A percentile compares a stretch with the other conserved stretches of the same genome.
phyloP scores from a whole-genome alignment of 2,888 invertebrate species.

The Crocallis elinguaria region DNA sequence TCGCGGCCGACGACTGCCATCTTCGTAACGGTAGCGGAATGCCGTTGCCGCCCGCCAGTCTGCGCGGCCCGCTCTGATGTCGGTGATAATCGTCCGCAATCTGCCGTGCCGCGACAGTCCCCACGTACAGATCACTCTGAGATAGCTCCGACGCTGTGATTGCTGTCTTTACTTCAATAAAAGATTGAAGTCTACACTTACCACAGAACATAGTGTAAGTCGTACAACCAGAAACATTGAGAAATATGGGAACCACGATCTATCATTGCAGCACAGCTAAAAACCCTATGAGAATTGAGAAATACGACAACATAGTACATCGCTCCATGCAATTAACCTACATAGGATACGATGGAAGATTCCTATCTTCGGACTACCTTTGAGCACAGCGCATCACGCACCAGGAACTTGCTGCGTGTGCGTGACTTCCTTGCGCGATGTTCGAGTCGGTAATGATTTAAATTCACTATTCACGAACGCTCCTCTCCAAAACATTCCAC shows the following conservation, averaged over 20 bases:
- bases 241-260: constrained; percentile 11
- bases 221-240: constrained; percentile 1
- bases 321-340: constrained; percentile 34
- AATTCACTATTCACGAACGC: too few relatives aligned
- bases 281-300: constrained; percentile 16
- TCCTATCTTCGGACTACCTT: constrained; percentile 17
- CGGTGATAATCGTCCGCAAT: neutral
- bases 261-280: constrained; percentile 12
- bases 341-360: constrained; percentile 27
- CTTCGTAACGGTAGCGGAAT: constrained; percentile 32
- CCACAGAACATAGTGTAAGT: constrained; percentile 1
- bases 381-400: neutral
- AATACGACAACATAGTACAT: constrained; percentile 10
- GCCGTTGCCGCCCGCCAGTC: constrained; percentile 30
- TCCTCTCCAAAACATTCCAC: too few relatives aligned
- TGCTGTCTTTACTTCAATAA: neutral
- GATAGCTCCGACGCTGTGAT: constrained; percentile 2
- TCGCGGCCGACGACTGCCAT: constrained; percentile 11
- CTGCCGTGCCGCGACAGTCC: neutral
- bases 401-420: neutral
- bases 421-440: constrained; percentile 4
- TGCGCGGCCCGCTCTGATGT: neutral
- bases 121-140: neutral
- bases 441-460: neutral
- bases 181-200: neutral